These are phyloP conservation scores for Cryptomyrus ogoouensis DNA, from an alignment of 2,113 vertebrate species.

Conservation along the genomic window DNA sequence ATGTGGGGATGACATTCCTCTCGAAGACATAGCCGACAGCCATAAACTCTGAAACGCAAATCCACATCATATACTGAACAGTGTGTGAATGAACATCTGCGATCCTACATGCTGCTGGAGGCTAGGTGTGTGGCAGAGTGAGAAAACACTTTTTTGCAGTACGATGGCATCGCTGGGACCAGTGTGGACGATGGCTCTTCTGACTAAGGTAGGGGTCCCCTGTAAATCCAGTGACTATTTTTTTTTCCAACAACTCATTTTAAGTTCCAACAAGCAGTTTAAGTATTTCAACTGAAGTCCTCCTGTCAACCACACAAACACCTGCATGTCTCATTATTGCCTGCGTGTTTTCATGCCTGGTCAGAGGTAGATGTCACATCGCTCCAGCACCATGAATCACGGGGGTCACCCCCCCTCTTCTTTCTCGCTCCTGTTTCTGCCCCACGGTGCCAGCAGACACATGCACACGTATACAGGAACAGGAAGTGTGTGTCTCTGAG, in stretches of 20 bases:
- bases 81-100: background rate
- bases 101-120: background rate
- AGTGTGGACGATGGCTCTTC: background rate
- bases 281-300: background rate
- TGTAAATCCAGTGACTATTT: constrained; percentile 2
- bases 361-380: constrained; percentile 35
- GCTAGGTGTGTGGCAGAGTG: background rate
- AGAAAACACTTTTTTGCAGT: constrained; percentile 1
- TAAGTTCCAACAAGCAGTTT: background rate
- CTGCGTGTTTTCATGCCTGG: background rate
- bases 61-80: background rate
- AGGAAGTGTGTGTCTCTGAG: constrained; percentile 13
- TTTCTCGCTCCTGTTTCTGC: background rate
- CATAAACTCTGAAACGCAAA: background rate
- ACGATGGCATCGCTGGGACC: background rate
- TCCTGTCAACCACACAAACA: background rate
- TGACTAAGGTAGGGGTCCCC: background rate
- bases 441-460: constrained; percentile 17
- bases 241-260: background rate
- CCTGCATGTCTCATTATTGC: background rate
- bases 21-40: background rate
- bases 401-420: background rate
- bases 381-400: background rate
- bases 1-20: background rate
- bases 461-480: constrained; percentile 28